Evolutionary conservation across 2,113 vertebrate species (phyloP), one percentile per base, ranked within the genome.

Genomic region (Scomber colias): DNA sequence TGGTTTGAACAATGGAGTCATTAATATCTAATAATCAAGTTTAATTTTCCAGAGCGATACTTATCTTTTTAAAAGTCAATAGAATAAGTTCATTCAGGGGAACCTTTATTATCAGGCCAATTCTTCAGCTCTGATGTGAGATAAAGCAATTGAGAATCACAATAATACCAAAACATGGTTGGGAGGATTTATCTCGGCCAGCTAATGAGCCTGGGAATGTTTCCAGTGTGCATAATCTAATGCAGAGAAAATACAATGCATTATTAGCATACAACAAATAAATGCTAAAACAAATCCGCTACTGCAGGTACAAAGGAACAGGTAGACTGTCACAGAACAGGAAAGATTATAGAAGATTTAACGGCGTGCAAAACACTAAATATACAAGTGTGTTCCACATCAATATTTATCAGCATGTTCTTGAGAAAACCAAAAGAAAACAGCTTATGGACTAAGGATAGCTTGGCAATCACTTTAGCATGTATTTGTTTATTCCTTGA

Each of bases 181-280:
- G 57, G 44, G 71, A 79, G 83, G 84, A 90, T 92, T 93, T 91
- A 92, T 94, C 87, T 90, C 78, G 79, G 87, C 64, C 75, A 83
- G 64, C 87, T 91, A 93, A 92, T 93, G 87, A 92, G 89, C 81
- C 83, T 83, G 86, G 91, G 92, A 91, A 89, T 71, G 76, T 87
- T 93, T 92, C 84, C 89, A 90, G 73, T 89, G 48, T 82, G 91
- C 76, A 88, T 90, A 90, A 92, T 91, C 69, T 89, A 89, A 92
- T 85, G 77, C 81, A 83, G 81, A 71, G 74, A 77, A 85, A 87
- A 89, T 87, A 87, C 76, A 92, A 91, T 84, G 45, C 40, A 75
- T 77, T 84, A 92, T 94, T 92, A 90, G 85, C 91, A 93, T 92
- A 90, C 69, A 85, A 87, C 71, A 86, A 87, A 89, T 72, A 89